Percentiles rank a stretch among this genome's conserved stretches.
Evolutionary conservation across 2,888 invertebrate species (phyloP).

Genomic region (Pelosia muscerda): DNA sequence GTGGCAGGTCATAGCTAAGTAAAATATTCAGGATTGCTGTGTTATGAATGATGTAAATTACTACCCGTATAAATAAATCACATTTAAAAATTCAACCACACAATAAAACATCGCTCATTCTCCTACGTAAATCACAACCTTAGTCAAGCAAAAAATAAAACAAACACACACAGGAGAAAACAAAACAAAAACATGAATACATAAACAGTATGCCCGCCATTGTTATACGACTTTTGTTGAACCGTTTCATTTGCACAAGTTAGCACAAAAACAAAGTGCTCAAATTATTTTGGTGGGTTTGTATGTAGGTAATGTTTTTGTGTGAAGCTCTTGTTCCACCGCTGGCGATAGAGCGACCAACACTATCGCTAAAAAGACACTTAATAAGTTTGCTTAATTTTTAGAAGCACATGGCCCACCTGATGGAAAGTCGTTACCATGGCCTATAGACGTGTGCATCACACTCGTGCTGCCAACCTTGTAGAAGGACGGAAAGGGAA

Average conservation of each 20-base stretch:
- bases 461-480: too few species aligned
- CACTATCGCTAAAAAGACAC: too few species aligned
- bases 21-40: too few species aligned
- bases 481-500: too few species aligned
- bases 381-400: too few species aligned
- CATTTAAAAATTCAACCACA: background rate
- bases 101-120: background rate
- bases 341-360: too few species aligned
- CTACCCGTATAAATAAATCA: too few species aligned
- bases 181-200: slow-evolving; percentile 48
- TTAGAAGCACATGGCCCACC: too few species aligned
- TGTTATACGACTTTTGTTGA: slow-evolving; percentile 42
- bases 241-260: slow-evolving; percentile 29
- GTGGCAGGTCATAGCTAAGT: too few species aligned
- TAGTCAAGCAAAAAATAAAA: slow-evolving; percentile 14
- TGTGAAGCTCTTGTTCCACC: background rate
- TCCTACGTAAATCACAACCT: background rate
- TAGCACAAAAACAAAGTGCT: slow-evolving; percentile 37
- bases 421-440: too few species aligned
- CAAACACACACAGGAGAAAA: slow-evolving; percentile 14
- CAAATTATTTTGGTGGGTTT: slow-evolving; percentile 25
- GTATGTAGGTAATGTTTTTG: background rate
- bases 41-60: too few species aligned
- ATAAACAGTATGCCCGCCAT: slow-evolving; percentile 38
- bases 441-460: too few species aligned